Evolutionary conservation across 2,888 invertebrate genomes (phyloP), one percentile per base, ranked within the genome.

Genomic region (Athalia rosae): DNA sequence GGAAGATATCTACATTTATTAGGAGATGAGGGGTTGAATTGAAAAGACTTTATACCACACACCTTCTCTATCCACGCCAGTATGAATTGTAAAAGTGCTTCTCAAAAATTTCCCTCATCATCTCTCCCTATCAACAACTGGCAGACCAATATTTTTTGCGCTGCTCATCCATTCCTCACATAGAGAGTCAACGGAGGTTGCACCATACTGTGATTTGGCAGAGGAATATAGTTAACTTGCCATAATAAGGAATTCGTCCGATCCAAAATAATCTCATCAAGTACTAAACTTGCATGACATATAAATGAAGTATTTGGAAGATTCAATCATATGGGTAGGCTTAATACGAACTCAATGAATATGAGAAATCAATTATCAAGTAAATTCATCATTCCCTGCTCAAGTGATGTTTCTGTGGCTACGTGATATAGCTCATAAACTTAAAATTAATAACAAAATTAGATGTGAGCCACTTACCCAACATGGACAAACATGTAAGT

Each of bases 401-500:
- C 50, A 5, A 9, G 9, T 67, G 28, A 67, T 64, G 45, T 47
- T 8, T 4, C 1, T 13, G 8, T 7, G 8, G 47, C n/a, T 58
- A 4, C 7, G 4, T 67, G 11, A 13, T 71, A 71, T 71, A 59
- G 45, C 45, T 15, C 0, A 58, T 43, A 77, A 61, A 76, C 7
- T 53, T 73, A 11, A 69, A 67, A 28, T 28, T 43, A 28, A 45
- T 15, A 58, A 67, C 15, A 59, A 61, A 47, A 9, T 62, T 66
- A 73, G 8, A 66, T 62, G 43, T 53, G 4, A 63, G 48, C 4
- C 76, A 87, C 93, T 92, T 89, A 96, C 95, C 98, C 98, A 80
- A 97, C 95, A 90, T 99, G 99, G 43, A 99, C 97, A 88, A 99
- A 95, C 97, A 98, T 98, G 88, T 99, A 99, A 0, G 97, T 95